Evolutionary conservation across 1,140 invertebrate genomes (phyloP), one percentile per base, ranked within the genome.

Genomic region (Diprion similis): DNA sequence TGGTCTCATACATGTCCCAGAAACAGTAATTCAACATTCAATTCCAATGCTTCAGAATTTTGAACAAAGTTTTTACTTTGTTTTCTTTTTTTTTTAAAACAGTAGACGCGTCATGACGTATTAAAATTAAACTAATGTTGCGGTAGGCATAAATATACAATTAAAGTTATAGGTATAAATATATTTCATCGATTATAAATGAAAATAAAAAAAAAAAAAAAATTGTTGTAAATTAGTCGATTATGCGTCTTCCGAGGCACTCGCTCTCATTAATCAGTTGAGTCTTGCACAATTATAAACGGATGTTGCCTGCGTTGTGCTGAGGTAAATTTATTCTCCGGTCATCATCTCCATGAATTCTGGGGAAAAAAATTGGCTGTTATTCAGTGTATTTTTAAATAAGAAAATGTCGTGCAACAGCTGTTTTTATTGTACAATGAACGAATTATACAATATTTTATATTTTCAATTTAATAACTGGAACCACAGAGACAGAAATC

Each of bases 281-380:
- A 68, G 19, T 67, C 65, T 65, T 46, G 10, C 18, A 68, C 47
- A 72, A 68, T 3, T 71, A 64, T n/a, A 70, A 11, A 65, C 68
- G 69, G 67, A 19, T 71, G 74, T 74, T 72, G 72, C 69, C 77
- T 71, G 73, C 71, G 68, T 76, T 73, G 68, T 73, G 75, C 72
- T 80, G 77, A 72, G 71, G 37, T 46, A 15, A 24, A 46, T 71
- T 92, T 95, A 95, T 92, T 96, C 95, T 87, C 95, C 95, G 75
- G 95, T 96, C 95, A 97, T 97, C 95, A 97, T 97, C 87, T 96
- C 95, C 95, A 97, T 96, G 89, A 97, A 97, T 91, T 97, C 95
- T 96, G 91, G 74, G 95, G 95, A 71, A 72, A 79, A 89, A 73
- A 71, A 72, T 70, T 48, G 81, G 68, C 71, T 73, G 75, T 76